Evolutionary conservation across 64 coral and sea anemone species (phyloP), one percentile per base, ranked within the genome.

Genomic region (Dendrophyllia cribrosa): DNA sequence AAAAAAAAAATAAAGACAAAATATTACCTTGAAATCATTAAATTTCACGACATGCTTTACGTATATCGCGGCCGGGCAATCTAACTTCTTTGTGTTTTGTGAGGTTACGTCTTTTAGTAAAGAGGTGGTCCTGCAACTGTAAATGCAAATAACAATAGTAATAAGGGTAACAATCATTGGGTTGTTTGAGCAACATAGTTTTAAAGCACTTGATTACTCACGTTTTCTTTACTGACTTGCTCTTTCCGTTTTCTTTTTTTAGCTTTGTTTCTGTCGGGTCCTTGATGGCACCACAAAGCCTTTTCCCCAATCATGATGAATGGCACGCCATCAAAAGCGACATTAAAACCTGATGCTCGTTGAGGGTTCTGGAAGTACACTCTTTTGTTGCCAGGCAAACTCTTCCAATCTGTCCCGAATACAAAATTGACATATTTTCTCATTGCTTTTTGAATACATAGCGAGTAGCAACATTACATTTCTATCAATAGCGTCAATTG

Each of bases 1-100:
- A 34, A 70, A 70, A 20, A 70, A 43, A 0, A 70, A 43, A 70
- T 12, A 70, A 70, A n/a, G 47, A 76, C 14, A 76, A 34, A 43
- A 76, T 46, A 46, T 82, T 85, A 85, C 81, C 81, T 85, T 85
- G 59, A 43, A 49, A 43, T 65, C 46, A 0, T 46, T 56, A 34
- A 85, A 85, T 66, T 85, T 85, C 61, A 85, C 16, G 3, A 85
- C 81, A 17, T 85, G 56, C 7, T 66, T 61, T 17, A 85, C 59
- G 5, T 63, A 34, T 24, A 85, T 85, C 5, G 59, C 61, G 1
- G 81, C 81, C 20, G 60, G 81, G 24, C 59, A 85, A 47, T 65
- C 43, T 8, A 23, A 24, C 0, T 85, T 85, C 81, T 85, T 66
- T 64, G 81, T 85, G 59, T 45, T 85, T 23, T 85, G 60, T 62